Conservation (phyloP, 2,797 vertebrate species). For the Anniella stebbinsi region DNA sequence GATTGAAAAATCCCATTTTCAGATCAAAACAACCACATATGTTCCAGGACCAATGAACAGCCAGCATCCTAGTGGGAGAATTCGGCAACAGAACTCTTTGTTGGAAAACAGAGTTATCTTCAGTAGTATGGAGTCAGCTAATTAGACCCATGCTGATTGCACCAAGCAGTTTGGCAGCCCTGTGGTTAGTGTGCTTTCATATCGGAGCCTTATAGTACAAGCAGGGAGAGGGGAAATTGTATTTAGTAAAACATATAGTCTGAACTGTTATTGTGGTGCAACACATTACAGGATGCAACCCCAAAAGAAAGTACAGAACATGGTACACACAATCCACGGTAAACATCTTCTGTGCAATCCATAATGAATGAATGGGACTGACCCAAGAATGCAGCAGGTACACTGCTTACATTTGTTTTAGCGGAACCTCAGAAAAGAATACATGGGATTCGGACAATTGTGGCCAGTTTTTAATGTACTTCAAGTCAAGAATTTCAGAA, state of each 20-base stretch:
- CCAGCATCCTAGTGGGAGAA: constrained; percentile 12
- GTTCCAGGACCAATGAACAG: not conserved
- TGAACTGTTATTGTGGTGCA: not conserved
- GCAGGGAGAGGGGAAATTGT: accelerated
- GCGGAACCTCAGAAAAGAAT: not conserved
- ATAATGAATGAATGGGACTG: not conserved
- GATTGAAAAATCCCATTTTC: constrained; percentile 35
- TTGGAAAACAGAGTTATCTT: constrained; percentile 21
- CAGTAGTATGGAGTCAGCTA: not conserved
- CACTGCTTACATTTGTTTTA: not conserved
- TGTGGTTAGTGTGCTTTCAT: not conserved
- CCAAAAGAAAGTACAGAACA: not conserved
- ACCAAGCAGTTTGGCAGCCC: accelerated
- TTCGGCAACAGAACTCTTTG: not conserved
- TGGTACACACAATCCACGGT: not conserved
- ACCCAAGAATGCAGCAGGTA: not conserved
- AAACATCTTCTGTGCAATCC: not conserved
- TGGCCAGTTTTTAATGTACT: not conserved
- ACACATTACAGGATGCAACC: not conserved
- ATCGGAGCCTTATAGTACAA: not conserved
- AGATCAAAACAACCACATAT: constrained; percentile 24
- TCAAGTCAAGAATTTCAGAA: not conserved
- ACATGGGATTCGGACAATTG: not conserved
- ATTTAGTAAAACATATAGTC: not conserved
- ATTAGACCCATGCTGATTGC: not conserved